Conservation (phyloP, 2,888 invertebrate genomes). For the Chrysolina haemoptera region DNA sequence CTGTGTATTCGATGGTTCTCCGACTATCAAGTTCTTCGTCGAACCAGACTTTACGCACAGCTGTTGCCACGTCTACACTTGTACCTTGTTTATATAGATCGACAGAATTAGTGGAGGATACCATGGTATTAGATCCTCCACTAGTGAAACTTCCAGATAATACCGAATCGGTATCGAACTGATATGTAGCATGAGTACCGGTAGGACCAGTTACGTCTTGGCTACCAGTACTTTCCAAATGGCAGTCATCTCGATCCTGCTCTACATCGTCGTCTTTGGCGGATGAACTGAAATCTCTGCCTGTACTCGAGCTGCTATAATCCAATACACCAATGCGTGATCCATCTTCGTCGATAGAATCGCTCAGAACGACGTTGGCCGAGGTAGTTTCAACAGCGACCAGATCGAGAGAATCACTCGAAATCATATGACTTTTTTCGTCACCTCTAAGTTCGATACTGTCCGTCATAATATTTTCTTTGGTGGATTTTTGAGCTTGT, state of each 20-base stretch:
- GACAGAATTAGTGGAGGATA: slow-evolving; percentile 82
- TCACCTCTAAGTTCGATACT: slow-evolving; percentile 71
- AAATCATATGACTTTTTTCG: slow-evolving; percentile 68
- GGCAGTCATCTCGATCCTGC: slow-evolving; percentile 69
- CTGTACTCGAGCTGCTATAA: slow-evolving; percentile 70
- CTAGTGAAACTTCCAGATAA: slow-evolving; percentile 91
- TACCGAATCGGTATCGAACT: slow-evolving; percentile 87
- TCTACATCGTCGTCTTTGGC: slow-evolving; percentile 65
- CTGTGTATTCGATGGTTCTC: slow-evolving; percentile 63
- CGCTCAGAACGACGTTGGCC: slow-evolving; percentile 62
- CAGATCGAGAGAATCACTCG: slow-evolving; percentile 72
- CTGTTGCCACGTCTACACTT: slow-evolving; percentile 66
- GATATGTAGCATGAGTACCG: slow-evolving; percentile 87
- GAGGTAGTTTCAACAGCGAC: slow-evolving; percentile 60
- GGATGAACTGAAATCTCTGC: slow-evolving; percentile 70
- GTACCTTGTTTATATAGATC: slow-evolving; percentile 74
- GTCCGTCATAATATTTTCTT: slow-evolving; percentile 71
- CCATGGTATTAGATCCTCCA: slow-evolving; percentile 87
- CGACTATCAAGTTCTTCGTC: slow-evolving; percentile 66
- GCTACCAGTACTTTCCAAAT: slow-evolving; percentile 81
- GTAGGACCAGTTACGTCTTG: slow-evolving; percentile 85
- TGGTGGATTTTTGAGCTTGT: slow-evolving; percentile 65
- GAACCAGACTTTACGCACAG: slow-evolving; percentile 70
- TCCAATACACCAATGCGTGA: slow-evolving; percentile 65
- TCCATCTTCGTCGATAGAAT: slow-evolving; percentile 71